These are phyloP conservation scores for Microtus oregoni DNA, from an alignment of 2,113 vertebrate species.

Conservation along the genomic window DNA sequence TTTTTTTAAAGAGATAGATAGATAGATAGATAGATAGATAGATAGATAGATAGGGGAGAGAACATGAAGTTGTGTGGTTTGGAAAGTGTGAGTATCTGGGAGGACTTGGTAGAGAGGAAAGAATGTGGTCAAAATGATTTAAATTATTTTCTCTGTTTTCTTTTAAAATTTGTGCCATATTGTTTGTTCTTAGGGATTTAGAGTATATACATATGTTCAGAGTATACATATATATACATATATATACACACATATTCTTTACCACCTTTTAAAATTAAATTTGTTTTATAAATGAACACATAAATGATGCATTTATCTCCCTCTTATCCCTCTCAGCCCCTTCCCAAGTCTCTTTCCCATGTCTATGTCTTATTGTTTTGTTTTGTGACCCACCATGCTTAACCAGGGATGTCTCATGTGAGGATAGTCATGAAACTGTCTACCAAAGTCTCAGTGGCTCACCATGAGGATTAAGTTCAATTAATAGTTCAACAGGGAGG, in stretches of 20 bases:
- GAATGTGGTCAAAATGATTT: neutral
- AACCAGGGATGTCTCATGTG: neutral
- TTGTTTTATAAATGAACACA: neutral
- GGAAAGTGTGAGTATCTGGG: neutral
- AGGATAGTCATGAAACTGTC: neutral
- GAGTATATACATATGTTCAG: neutral
- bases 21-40: neutral
- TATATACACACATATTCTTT: neutral
- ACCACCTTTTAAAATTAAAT: neutral
- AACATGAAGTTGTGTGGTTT: neutral
- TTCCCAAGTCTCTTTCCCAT: neutral
- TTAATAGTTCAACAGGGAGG: neutral
- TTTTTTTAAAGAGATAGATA: neutral
- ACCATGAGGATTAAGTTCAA: neutral
- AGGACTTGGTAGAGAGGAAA: neutral
- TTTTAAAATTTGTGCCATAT: neutral
- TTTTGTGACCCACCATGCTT: neutral
- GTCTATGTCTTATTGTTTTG: neutral
- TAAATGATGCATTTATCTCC: neutral
- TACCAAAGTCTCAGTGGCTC: neutral
- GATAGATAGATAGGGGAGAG: neutral
- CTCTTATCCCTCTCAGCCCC: neutral
- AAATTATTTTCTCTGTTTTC: neutral
- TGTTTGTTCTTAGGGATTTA: neutral
- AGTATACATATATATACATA: no score